Base-by-base conservation (phyloP, 2,113 vertebrate species). In the Cephalophus harveyi region DNA sequence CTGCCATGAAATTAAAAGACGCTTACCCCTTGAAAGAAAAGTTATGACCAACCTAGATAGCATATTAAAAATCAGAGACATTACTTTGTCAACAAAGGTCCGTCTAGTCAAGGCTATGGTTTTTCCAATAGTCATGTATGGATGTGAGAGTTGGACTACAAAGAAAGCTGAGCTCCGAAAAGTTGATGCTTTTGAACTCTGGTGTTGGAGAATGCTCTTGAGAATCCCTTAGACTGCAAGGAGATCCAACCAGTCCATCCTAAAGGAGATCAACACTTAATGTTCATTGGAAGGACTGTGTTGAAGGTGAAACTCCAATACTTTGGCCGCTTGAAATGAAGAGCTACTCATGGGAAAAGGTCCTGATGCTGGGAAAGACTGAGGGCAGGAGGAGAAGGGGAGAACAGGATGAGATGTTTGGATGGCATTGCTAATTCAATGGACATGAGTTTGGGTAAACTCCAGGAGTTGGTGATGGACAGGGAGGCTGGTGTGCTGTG, bases 101-200 rank as follows among this genome's bases (percentile, higher is more conserved):
- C 8, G 2, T 67, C 16, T 67, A n/a, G 4, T 67, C 62, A 36
- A 67, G 64, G 64, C 33, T n/a, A 19, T 67, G 64, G 33, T 67
- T 67, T 67, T 67, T 19, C 64, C 33, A 67, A 17, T 19, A n/a
- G 8, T 67, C 16, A 19, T 19, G 33, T 10, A n/a, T 67, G 33
- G 8, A n/a, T 67, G 33, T 67, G 33, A 36, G 33, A 67, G 8
- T 10, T n/a, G 16, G 64, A n/a, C 17, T 36, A n/a, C 5, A 19
- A 40, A 40, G 33, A 67, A 67, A 19, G 33, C 33, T 67, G 33
- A n/a, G 16, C 7, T 1, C 33, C 0, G 0, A n/a, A n/a, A 7
- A n/a, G n/a, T n/a, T 19, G 33, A 67, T 67, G 64, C 7, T n/a
- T 67, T n/a, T 10, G 8, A 67, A n/a, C 33, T 67, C 33, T 67